Conservation (phyloP, 2,888 invertebrate species). For the Heterodera filipjevi region DNA sequence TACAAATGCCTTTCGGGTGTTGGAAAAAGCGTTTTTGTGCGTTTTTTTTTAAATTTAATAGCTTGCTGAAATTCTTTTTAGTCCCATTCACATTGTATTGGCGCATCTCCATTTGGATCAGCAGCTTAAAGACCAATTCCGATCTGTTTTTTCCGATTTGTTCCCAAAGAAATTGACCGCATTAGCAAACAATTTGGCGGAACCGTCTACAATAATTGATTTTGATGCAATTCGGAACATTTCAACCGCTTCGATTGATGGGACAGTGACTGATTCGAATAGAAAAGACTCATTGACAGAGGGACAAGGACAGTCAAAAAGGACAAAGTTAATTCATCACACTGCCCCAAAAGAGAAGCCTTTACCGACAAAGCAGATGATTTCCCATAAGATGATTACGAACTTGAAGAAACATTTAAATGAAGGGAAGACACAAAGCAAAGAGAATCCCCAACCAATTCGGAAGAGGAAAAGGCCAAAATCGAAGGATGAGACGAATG, state of each 20-base stretch:
- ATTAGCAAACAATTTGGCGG: conserved; percentile 24
- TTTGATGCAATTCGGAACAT: conserved; percentile 29
- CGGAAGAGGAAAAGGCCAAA: background rate
- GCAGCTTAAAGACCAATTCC: conserved; percentile 41
- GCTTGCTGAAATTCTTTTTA: conserved; percentile 1
- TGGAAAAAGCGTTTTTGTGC: conserved; percentile 24
- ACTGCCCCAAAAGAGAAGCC: background rate
- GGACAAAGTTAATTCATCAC: background rate
- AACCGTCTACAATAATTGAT: conserved; percentile 28
- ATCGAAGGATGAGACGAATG: conserved; percentile 5
- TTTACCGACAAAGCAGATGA: background rate
- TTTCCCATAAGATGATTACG: background rate
- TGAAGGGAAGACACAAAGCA: background rate
- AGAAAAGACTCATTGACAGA: background rate
- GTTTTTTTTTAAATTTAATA: background rate
- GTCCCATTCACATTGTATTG: conserved; percentile 38
- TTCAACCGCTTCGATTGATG: background rate
- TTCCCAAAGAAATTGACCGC: conserved; percentile 34
- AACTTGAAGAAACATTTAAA: conserved; percentile 13
- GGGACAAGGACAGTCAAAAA: background rate
- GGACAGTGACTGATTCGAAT: background rate
- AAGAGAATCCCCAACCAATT: background rate
- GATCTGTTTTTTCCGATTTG: conserved; percentile 45
- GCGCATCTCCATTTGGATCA: conserved; percentile 47
- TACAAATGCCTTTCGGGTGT: conserved; percentile 25